phyloP scores from a whole-genome alignment of 2,113 vertebrate species.

The Mus spicilegus region DNA sequence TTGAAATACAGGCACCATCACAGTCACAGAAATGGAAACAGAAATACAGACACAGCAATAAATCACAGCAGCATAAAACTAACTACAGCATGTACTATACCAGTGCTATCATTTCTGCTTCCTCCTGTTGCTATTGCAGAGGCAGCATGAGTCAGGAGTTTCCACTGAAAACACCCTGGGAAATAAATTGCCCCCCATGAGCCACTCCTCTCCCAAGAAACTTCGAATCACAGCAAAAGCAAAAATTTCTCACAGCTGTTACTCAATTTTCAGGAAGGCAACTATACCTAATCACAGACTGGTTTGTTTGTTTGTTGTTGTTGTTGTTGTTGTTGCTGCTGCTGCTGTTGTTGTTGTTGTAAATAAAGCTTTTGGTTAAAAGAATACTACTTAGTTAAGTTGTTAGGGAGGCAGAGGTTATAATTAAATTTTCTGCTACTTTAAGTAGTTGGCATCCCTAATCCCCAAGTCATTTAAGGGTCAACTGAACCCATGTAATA shows the following conservation, averaged over 20 bases:
- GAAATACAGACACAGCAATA: not conserved
- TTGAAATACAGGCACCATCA: not conserved
- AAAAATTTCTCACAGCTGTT: not conserved
- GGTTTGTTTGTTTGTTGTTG: not conserved
- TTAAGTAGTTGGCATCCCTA: not conserved
- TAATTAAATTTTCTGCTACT: not conserved
- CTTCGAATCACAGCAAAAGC: not conserved
- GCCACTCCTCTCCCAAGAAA: not conserved
- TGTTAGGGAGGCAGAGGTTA: not conserved
- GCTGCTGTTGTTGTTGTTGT: not conserved
- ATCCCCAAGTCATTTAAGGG: not conserved
- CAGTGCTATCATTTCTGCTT: not conserved
- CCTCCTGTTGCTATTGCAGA: not conserved
- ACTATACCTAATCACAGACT: not conserved
- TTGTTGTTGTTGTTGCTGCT: not conserved
- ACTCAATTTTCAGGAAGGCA: not conserved
- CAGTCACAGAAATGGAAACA: not conserved
- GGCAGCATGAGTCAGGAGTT: no score
- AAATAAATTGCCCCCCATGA: not conserved
- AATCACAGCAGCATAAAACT: not conserved
- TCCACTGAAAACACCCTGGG: not conserved
- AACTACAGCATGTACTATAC: not conserved
- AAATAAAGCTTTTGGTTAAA: not conserved
- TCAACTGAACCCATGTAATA: not conserved
- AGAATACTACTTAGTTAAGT: not conserved